phyloP scores from a whole-genome alignment of 2,113 vertebrate species.

The Cynocephalus volans region DNA sequence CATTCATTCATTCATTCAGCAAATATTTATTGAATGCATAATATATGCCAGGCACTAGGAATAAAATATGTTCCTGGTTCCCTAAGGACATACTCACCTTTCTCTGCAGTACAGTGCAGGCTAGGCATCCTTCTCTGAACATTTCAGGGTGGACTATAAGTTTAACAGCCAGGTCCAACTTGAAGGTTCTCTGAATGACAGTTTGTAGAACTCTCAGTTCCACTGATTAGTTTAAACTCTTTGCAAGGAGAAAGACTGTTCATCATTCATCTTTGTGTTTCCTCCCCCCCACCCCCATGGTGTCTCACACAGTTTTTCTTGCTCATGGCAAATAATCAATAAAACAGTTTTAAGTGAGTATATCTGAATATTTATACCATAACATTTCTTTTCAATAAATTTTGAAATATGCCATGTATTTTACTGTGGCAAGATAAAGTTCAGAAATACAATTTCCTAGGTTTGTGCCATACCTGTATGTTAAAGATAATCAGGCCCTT shows the following conservation, averaged over 20 bases:
- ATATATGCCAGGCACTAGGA: not conserved
- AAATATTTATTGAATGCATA: not conserved
- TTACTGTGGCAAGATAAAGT: constrained; percentile 44
- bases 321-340: constrained; percentile 43
- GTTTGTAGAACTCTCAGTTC: not conserved
- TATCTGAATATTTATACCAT: constrained; percentile 60
- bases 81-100: not conserved
- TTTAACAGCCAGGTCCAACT: not conserved
- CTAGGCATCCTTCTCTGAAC: not conserved
- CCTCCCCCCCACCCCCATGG: not conserved
- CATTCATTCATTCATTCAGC: not conserved
- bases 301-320: not conserved
- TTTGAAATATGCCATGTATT: constrained; percentile 54
- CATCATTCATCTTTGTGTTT: not conserved
- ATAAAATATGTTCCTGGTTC: not conserved
- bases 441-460: constrained; percentile 42
- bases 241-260: not conserved
- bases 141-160: not conserved
- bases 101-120: not conserved
- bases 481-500: constrained; percentile 44
- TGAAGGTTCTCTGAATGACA: not conserved
- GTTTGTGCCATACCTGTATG: not conserved
- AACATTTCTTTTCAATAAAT: constrained; percentile 52
- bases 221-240: not conserved
- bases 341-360: constrained; percentile 47